Evolutionary conservation across 1,140 invertebrate genomes (phyloP).

Genomic region (Apis laboriosa): DNA sequence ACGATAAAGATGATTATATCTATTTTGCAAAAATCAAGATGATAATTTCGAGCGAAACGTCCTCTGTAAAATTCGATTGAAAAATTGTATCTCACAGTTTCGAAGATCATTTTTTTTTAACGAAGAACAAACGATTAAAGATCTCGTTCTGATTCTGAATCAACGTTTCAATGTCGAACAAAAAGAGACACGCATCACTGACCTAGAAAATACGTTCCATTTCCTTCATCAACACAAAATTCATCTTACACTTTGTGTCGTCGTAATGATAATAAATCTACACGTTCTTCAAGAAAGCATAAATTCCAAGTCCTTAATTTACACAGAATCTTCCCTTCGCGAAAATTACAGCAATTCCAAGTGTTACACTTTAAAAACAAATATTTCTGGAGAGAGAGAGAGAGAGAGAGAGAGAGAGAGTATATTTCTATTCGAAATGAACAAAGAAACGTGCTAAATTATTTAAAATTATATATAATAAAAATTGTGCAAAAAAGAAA

Average conservation of each 20-base stretch:
- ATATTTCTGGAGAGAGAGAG: background rate
- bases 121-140: background rate
- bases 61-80: no score
- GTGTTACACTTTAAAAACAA: background rate
- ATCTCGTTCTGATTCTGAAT: background rate
- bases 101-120: no score
- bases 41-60: no score
- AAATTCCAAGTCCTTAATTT: background rate
- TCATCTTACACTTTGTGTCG: background rate
- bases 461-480: no score
- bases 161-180: background rate
- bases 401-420: background rate
- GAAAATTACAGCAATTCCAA: background rate
- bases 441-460: background rate
- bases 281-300: background rate
- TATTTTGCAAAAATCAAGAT: no score
- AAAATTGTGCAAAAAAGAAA: background rate
- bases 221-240: background rate
- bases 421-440: background rate
- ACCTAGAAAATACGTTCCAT: background rate
- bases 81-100: no score
- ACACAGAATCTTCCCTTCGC: background rate
- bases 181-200: background rate
- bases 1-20: no score
- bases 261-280: background rate